These are phyloP conservation scores for Triplophysa tibetana DNA, from an alignment of 2,113 vertebrate species.

Conservation along the genomic window DNA sequence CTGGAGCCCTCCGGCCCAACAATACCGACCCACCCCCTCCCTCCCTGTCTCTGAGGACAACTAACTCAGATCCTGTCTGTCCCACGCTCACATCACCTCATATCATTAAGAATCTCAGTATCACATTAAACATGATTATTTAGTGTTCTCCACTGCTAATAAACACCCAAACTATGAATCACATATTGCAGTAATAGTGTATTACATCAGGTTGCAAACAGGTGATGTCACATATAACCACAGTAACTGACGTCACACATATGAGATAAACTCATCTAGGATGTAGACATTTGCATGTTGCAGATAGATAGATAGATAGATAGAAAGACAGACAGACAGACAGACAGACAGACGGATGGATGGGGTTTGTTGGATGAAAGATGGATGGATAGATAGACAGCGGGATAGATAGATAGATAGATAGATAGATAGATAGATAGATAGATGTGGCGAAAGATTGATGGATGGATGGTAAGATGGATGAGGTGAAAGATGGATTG, in stretches of 20 bases:
- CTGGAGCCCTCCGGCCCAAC: conserved; percentile 60
- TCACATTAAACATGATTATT: conserved; percentile 21
- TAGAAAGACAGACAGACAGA: too few relatives aligned
- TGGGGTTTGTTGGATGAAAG: too few relatives aligned
- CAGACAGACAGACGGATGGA: too few relatives aligned
- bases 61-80: conserved; percentile 69
- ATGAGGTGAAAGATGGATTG: not conserved
- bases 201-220: not conserved
- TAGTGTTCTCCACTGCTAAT: not conserved
- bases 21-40: conserved; percentile 62
- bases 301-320: too few relatives aligned
- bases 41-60: conserved; percentile 68
- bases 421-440: not conserved
- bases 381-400: too few relatives aligned
- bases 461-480: conserved; percentile 9
- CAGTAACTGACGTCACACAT: not conserved
- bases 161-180: not conserved
- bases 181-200: conserved; percentile 9
- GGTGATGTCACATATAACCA: not conserved
- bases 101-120: conserved; percentile 24
- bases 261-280: not conserved
- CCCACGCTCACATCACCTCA: conserved; percentile 39
- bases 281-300: too few relatives aligned
- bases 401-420: not conserved
- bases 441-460: not conserved